Conservation (phyloP, 2,113 vertebrate species). For the Pitta sordida region DNA sequence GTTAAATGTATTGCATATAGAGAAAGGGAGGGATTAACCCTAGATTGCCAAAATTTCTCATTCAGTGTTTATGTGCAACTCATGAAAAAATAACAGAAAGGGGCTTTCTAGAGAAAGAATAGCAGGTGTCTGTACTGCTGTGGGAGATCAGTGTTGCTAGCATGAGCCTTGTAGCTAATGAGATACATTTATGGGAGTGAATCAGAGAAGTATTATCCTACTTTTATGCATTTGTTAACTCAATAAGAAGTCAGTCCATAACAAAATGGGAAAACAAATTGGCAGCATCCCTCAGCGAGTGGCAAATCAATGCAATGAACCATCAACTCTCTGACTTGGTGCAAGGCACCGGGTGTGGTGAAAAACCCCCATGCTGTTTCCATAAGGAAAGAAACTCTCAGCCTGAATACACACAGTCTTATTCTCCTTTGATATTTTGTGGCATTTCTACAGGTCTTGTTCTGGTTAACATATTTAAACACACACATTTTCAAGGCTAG, state of each 20-base stretch:
- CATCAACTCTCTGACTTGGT: fast-evolving
- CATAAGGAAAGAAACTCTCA: not conserved
- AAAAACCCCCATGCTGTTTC: not conserved
- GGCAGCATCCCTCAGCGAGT: fast-evolving
- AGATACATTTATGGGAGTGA: not conserved
- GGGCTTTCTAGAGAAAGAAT: not conserved
- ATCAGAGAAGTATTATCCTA: not conserved
- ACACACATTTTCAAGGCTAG: not conserved
- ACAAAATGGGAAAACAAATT: not conserved
- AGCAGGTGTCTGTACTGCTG: not conserved
- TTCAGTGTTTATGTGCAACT: not conserved
- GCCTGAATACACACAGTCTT: not conserved
- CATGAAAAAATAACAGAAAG: not conserved
- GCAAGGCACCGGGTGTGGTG: not conserved
- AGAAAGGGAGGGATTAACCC: not conserved
- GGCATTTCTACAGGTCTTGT: not conserved
- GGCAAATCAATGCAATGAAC: not conserved
- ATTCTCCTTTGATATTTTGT: slow-evolving; percentile 3
- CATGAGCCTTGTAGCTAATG: not conserved
- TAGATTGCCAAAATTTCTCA: not conserved
- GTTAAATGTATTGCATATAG: not conserved
- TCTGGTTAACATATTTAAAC: not conserved
- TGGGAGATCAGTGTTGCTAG: not conserved
- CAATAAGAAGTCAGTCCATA: not conserved
- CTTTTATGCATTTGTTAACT: not conserved